Conservation (phyloP, 92 coral and sea anemone species). For the Pocillopora grandis region DNA sequence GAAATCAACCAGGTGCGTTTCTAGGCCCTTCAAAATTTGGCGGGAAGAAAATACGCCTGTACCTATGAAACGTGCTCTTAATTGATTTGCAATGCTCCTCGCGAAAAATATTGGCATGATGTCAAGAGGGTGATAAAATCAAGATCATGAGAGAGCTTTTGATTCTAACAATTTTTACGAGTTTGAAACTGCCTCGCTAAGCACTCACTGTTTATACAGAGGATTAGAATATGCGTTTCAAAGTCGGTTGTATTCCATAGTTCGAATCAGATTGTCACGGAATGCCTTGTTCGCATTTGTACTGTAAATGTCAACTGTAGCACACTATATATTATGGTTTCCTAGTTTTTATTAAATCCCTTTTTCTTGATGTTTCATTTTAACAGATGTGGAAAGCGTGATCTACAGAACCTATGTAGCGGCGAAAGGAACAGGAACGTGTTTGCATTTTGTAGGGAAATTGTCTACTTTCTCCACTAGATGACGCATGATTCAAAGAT, state of each 20-base stretch:
- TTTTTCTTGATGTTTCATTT: not conserved
- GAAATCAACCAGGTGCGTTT: not conserved
- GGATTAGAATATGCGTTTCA: too few relatives aligned
- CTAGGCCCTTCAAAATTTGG: slow-evolving; percentile 34
- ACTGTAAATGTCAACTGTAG: not conserved
- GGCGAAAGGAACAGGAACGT: not conserved
- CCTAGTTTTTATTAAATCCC: not conserved
- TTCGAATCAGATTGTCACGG: too few relatives aligned
- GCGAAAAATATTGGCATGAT: not conserved
- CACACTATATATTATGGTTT: not conserved
- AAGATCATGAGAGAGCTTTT: too few relatives aligned
- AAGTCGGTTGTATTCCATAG: too few relatives aligned
- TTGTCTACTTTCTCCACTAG: not conserved
- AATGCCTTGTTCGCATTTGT: too few relatives aligned
- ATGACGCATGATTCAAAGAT: not conserved
- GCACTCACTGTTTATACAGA: too few relatives aligned
- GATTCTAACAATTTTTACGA: too few relatives aligned
- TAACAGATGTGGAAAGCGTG: not conserved
- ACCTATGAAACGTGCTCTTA: not conserved
- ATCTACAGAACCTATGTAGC: not conserved
- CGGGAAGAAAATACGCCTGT: slow-evolving; percentile 19
- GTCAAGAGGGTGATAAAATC: not conserved
- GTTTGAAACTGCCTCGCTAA: too few relatives aligned
- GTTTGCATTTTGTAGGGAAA: not conserved
- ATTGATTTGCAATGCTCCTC: not conserved